These are phyloP conservation scores for Tetramorium alpestre DNA, from an alignment of 1,140 invertebrate genomes.

Conservation along the genomic window DNA sequence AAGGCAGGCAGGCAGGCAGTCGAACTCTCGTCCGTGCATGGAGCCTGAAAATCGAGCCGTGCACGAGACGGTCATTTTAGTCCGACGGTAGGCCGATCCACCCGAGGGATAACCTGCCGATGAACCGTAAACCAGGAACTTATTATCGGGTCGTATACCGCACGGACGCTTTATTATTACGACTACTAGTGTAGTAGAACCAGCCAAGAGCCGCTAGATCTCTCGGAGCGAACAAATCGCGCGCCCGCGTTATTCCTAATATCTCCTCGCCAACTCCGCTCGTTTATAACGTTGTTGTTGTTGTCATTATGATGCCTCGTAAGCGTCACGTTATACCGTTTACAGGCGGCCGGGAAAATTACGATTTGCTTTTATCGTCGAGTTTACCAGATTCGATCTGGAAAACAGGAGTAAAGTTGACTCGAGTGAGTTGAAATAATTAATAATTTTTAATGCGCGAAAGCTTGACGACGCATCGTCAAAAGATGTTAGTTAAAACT, in stretches of 20 bases:
- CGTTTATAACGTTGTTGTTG: constrained; percentile 48
- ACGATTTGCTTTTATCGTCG: constrained; percentile 7
- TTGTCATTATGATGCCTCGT: constrained; percentile 28
- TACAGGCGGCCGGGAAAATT: constrained; percentile 3
- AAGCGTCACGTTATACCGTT: background rate
- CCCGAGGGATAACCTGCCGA: constrained; percentile 77
- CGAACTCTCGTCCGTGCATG: constrained; percentile 10
- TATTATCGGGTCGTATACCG: constrained; percentile 76
- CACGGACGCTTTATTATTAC: constrained; percentile 78
- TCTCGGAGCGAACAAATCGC: constrained; percentile 17
- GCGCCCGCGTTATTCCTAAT: constrained; percentile 20
- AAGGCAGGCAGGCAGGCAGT: background rate
- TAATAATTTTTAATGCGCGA: background rate
- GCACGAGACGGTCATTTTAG: constrained; percentile 75
- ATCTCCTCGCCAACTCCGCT: constrained; percentile 31
- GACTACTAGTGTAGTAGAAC: constrained; percentile 36
- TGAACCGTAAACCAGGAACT: constrained; percentile 83
- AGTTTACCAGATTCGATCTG: constrained; percentile 5
- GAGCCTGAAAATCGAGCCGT: constrained; percentile 41
- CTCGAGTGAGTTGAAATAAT: background rate
- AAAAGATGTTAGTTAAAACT: background rate
- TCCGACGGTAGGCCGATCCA: constrained; percentile 73
- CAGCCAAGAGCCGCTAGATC: constrained; percentile 13
- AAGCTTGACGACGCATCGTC: background rate
- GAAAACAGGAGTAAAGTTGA: background rate